Evolutionary conservation across 1,140 invertebrate genomes (phyloP), one percentile per base, ranked within the genome.

Genomic region (Hycleus cichorii): DNA sequence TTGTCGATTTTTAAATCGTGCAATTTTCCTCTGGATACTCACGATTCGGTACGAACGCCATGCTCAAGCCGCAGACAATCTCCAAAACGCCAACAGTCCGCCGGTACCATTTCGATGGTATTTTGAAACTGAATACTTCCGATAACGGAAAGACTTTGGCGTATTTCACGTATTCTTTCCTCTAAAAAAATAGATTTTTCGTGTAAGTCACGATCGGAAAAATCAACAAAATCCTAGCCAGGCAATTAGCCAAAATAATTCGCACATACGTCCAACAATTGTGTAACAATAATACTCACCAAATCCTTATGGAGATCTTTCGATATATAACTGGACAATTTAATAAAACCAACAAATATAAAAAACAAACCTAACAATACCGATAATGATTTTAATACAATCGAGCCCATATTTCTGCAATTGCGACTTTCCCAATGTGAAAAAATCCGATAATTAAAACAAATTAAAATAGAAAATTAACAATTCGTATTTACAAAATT

Each of bases 231-330:
- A 42, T 42, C 64, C 64, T 68, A 59, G 76, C 72, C 75, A 77
- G 78, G 78, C 78, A 74, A 66, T 69, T 72, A 65, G 79, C 79
- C 79, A 80, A 78, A 76, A 77, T 76, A 54, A 4, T 55, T 58
- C 53, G 61, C 59, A 68, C 18, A 63, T 59, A 32, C 4, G 63
- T 59, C 53, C 27, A 47, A 44, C 11, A 50, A 58, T 67, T 66
- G 64, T 65, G 57, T 69, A 67, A 65, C 57, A 54, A 43, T 53
- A 54, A 43, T 53, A 80, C 85, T 86, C 77, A 97, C 95, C 86
- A 97, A 84, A 80, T 97, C 94, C 82, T 93, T 95, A 76, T 97
- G 93, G 50, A 97, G 83, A 75, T 97, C 94, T 78, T 91, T 91
- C 68, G 91, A 96, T 55, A 97, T 85, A 62, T 87, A 82, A 59